Evolutionary conservation across 2,113 vertebrate genomes (phyloP).

Genomic region (Sorex araneus): DNA sequence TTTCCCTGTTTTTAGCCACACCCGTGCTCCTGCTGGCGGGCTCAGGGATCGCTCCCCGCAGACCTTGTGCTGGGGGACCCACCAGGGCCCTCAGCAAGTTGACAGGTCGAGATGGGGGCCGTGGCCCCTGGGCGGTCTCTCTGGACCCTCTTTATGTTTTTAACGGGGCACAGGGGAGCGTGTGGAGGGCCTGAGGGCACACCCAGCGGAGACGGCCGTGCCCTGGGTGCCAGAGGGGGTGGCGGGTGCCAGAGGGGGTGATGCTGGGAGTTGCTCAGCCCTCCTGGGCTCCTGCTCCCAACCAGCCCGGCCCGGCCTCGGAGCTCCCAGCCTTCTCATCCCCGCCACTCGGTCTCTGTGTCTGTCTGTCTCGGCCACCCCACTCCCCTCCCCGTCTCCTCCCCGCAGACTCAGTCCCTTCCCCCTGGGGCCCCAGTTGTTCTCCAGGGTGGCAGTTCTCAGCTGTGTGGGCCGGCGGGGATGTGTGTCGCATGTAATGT

Average conservation of each 20-base stretch:
- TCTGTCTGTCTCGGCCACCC: background rate
- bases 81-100: too few species aligned
- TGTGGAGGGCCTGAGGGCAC: background rate
- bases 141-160: too few species aligned
- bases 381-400: background rate
- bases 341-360: background rate
- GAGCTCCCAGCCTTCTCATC: background rate
- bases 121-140: too few species aligned
- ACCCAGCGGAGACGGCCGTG: background rate
- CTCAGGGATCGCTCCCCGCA: too few species aligned
- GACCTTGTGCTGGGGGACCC: too few species aligned
- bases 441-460: slow-evolving; percentile 12
- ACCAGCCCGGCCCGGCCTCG: background rate
- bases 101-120: too few species aligned
- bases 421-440: background rate
- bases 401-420: background rate
- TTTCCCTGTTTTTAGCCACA: too few species aligned
- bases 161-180: too few species aligned
- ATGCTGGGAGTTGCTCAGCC: background rate
- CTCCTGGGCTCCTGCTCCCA: background rate
- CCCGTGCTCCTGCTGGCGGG: too few species aligned
- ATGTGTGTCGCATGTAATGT: slow-evolving; percentile 16
- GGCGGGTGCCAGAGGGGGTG: background rate
- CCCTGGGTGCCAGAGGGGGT: background rate
- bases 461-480: background rate